A percentile compares a stretch with the other conserved stretches of the same genome.
Evolutionary conservation across 2,113 vertebrate genomes (phyloP).

Genomic region (Anser brachyrhynchus): DNA sequence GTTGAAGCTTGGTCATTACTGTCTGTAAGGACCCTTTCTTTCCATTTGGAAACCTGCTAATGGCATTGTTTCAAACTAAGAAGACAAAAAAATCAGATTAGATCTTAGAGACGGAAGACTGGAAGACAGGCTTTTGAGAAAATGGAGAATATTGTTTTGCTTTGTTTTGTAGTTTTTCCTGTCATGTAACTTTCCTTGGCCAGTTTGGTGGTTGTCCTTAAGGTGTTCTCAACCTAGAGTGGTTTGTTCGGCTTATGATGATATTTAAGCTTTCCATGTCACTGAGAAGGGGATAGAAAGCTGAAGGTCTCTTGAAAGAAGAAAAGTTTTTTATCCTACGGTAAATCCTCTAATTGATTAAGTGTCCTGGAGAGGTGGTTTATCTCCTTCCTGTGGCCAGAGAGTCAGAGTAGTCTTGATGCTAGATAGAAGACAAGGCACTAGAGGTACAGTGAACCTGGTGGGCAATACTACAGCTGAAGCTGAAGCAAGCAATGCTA

Average conservation of each 20-base stretch:
- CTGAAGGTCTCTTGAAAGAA: not conserved
- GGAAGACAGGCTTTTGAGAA: not conserved
- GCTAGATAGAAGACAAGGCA: not conserved
- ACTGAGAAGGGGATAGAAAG: not conserved
- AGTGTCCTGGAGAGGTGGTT: not conserved
- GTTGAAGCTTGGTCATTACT: not conserved
- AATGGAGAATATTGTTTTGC: not conserved
- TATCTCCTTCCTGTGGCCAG: not conserved
- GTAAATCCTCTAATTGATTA: not conserved
- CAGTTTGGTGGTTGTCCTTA: accelerated
- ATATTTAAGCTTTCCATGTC: not conserved
- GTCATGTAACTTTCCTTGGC: not conserved
- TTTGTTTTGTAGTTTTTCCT: not conserved
- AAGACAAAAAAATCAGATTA: not conserved
- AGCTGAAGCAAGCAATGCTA: not conserved
- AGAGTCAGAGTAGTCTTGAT: not conserved
- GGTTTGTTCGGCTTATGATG: not conserved
- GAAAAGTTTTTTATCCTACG: not conserved
- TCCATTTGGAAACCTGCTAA: not conserved
- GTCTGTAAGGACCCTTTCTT: not conserved
- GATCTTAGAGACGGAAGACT: not conserved
- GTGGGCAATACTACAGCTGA: not conserved
- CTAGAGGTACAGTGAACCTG: not conserved
- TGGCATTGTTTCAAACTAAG: not conserved
- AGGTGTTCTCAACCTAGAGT: not conserved